Conservation (phyloP, 2,113 vertebrate species). For the Danionella cerebrum region DNA sequence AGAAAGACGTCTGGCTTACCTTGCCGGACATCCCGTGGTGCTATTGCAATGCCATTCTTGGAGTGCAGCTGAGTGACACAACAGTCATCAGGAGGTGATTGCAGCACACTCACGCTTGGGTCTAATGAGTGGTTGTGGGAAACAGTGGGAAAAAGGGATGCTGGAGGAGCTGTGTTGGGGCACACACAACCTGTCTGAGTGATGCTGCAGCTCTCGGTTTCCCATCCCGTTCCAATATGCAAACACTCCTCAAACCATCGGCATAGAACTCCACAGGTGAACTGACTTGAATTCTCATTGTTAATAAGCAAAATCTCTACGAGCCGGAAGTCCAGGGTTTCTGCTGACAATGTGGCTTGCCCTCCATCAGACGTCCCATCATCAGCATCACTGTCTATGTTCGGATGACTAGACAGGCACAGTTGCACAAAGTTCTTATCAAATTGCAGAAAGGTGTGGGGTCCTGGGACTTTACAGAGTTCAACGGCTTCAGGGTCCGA, state of each 20-base stretch:
- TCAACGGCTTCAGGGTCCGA: constrained; percentile 71
- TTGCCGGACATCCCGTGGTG: constrained; percentile 78
- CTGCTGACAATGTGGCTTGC: constrained; percentile 62
- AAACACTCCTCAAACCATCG: constrained; percentile 95
- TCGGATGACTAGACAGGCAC: constrained; percentile 72
- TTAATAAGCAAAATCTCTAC: constrained; percentile 95
- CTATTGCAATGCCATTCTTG: constrained; percentile 76
- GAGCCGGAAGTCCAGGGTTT: constrained; percentile 81
- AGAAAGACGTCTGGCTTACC: constrained; percentile 63
- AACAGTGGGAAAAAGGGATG: constrained; percentile 58
- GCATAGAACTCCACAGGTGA: constrained; percentile 93
- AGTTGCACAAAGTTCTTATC: constrained; percentile 98
- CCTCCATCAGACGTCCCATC: constrained; percentile 28
- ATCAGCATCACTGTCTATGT: constrained; percentile 38
- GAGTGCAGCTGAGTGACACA: constrained; percentile 87
- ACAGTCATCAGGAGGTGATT: constrained; percentile 65
- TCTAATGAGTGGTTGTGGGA: constrained; percentile 59
- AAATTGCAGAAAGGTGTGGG: constrained; percentile 88
- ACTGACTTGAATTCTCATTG: constrained; percentile 97
- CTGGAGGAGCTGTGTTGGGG: constrained; percentile 61
- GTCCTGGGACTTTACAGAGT: constrained; percentile 71
- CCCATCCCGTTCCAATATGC: constrained; percentile 56
- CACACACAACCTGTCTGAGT: constrained; percentile 89
- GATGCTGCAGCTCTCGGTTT: constrained; percentile 73
- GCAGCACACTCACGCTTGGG: constrained; percentile 67